phyloP scores from a whole-genome alignment of 2,888 invertebrate genomes.

The Agrotis segetum region DNA sequence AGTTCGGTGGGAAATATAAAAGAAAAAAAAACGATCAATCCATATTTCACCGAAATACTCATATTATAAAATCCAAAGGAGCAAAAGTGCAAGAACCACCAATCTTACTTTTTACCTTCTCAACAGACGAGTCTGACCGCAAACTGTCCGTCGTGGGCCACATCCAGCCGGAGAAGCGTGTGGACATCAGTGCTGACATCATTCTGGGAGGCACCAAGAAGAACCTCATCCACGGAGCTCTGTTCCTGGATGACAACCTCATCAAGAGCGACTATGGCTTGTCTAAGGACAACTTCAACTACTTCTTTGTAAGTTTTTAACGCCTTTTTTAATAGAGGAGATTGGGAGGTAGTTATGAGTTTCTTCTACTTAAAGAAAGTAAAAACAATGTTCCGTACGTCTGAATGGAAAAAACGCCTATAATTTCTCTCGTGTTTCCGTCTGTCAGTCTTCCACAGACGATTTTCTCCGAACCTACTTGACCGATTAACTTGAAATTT shows the following conservation, averaged over 20 bases:
- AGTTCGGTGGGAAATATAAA: not conserved
- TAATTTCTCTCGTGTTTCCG: too few relatives aligned
- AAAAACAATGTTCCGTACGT: too few relatives aligned
- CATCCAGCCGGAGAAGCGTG: constrained; percentile 91
- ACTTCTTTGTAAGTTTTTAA: constrained; percentile 86
- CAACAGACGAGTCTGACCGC: constrained; percentile 84
- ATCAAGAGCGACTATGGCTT: constrained; percentile 92
- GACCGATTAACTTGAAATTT: too few relatives aligned
- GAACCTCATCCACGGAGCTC: constrained; percentile 90
- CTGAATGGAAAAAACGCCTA: too few relatives aligned
- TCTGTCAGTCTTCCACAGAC: too few relatives aligned
- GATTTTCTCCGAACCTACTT: too few relatives aligned
- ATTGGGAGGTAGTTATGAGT: too few relatives aligned
- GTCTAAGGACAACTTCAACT: constrained; percentile 91
- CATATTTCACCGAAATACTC: constrained; percentile 7
- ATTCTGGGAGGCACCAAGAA: constrained; percentile 90
- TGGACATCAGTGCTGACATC: constrained; percentile 91
- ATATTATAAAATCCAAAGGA: not conserved
- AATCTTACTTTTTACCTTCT: not conserved
- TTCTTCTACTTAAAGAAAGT: too few relatives aligned
- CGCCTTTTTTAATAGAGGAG: too few relatives aligned
- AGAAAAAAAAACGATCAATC: not conserved
- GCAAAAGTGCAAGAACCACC: not conserved
- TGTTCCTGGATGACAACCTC: constrained; percentile 92
- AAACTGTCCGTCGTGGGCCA: constrained; percentile 90